Base-by-base conservation (phyloP, 2,888 invertebrate genomes). In the Fragum fragum region DNA sequence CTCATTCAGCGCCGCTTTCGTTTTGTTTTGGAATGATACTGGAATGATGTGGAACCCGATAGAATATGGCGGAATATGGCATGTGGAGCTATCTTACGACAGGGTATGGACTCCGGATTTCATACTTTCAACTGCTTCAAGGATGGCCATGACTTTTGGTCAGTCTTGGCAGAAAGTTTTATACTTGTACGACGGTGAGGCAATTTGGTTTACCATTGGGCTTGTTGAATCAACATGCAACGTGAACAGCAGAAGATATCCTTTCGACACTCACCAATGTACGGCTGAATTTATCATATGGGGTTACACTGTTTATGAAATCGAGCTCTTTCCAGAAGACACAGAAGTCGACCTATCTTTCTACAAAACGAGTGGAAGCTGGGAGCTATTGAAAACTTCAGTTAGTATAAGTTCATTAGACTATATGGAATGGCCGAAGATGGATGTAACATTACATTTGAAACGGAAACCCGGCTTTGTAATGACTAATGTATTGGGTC, bases 101-200 rank as follows among this genome's bases (percentile, higher is more conserved):
- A 26, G 76, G 7, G 79, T 83, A 16, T 87, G 87, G 87, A 55
- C 73, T 42, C 87, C 87, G 0, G 78, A 85, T 9, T n/a, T 87
- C 0, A 76, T 87, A 0, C 42, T 87, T 11, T 14, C 81, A 1
- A 87, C 76, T 36, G 81, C 87, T 0, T 80, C 84, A 0, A 77
- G 82, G 36, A 79, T 82, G 7, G 63, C 82, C 0, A 61, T 74
- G 6, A 76, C 72, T 14, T 55, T 78, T 3, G 87, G 87, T 5
- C 52, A 80, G 39, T 61, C 77, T 36, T 82, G 82, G 75, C 76
- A 85, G 21, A 73, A 73, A 18, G 75, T 87, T 16, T 39, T 70
- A 21, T 74, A 66, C 14, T 36, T 28, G 1, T 76, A 39, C 28
- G 52, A 72, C 72, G 84, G 87, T 16, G 53, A 59, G 7, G 81